Evolutionary conservation across 2,113 vertebrate genomes (phyloP), one percentile per base, ranked within the genome.

Genomic region (Sylvicapra grimmia): DNA sequence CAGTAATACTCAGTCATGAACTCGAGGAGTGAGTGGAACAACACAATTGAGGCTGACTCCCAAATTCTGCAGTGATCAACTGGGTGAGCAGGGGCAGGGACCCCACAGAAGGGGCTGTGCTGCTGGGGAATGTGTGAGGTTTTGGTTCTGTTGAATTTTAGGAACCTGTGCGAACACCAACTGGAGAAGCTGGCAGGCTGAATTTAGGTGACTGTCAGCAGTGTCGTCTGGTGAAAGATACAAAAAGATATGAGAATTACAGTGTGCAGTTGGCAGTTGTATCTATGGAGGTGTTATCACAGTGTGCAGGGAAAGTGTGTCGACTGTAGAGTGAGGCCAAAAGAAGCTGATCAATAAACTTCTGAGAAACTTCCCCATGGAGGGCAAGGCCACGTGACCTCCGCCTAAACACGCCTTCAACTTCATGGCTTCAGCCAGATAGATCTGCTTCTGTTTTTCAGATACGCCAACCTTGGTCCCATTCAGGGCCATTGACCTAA

Each of bases 391-490:
- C 54, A 6, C 1, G 0, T 19, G 33, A 31, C 14, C 53, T 8
- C 8, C 1, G 1, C 44, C 6, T 16, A 11, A 5, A 23, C 84
- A 49, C 1, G 1, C 11, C 36, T 61, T 19, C 49, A 65, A 6
- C 2, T 11, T 40, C 31, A 29, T 80, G 61, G 29, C 21, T 59
- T 90, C 49, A 79, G 53, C 21, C 29, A 83, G 87, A 29, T 0
- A 25, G 16, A 82, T n/a, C 47, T 90, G 87, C 2, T 29, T 68
- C 21, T 58, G 13, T 56, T 82, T 80, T 68, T 77, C 65, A 58
- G 19, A 36, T 44, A 29, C 4, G n/a, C 18, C 21, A 75, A 16
- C 18, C 19, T 83, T 53, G 16, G 44, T 92, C 56, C 36, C 14
- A 23, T 65, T 53, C n/a, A 93, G 1, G 44, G 15, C 19, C 49